Conservation (phyloP, 2,888 invertebrate species). For the Phortica okadai region DNA sequence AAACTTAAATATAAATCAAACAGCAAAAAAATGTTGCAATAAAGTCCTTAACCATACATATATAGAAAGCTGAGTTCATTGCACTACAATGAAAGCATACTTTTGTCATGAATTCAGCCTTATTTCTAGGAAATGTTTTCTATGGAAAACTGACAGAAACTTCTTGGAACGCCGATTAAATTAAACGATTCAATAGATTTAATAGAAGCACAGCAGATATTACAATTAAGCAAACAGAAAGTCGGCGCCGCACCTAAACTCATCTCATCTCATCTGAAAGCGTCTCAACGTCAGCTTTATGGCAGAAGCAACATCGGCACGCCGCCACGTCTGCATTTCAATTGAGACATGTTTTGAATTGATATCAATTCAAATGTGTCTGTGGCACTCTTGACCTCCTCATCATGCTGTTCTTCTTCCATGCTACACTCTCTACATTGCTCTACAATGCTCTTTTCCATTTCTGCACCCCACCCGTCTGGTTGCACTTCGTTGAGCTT, state of each 20-base stretch:
- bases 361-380: slow-evolving; percentile 24
- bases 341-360: slow-evolving; percentile 3
- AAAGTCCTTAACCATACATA: background rate
- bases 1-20: no score
- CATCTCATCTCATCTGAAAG: background rate
- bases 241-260: background rate
- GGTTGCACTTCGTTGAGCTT: background rate
- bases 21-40: background rate
- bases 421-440: background rate
- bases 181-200: background rate
- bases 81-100: background rate
- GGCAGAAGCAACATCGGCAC: background rate
- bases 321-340: background rate
- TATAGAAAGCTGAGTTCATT: background rate
- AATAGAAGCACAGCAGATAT: background rate
- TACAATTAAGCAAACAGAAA: background rate
- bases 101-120: background rate
- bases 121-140: background rate
- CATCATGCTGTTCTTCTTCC: background rate
- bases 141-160: background rate
- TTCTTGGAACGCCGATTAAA: background rate
- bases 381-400: slow-evolving; percentile 13
- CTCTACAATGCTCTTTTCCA: no score
- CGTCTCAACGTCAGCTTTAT: background rate
- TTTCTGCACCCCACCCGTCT: background rate